These are phyloP conservation scores for Mythimna impura DNA, from an alignment of 2,888 invertebrate species.

Conservation along the genomic window DNA sequence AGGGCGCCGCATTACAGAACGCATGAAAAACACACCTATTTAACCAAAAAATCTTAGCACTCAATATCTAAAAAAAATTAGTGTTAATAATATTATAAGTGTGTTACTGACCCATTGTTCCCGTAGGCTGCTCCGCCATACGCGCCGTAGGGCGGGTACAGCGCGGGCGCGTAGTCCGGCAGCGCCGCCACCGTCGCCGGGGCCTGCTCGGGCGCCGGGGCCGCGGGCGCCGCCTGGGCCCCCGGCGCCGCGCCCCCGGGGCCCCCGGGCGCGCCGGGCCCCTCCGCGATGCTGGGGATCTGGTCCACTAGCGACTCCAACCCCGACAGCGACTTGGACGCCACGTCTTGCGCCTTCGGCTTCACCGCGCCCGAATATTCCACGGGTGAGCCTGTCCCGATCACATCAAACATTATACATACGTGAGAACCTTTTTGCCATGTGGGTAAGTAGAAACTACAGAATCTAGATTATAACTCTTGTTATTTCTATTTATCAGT, in stretches of 20 bases:
- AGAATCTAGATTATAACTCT: too few species aligned
- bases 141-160: slow-evolving; percentile 83
- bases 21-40: too few species aligned
- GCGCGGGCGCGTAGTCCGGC: slow-evolving; percentile 77
- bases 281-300: slow-evolving; percentile 96
- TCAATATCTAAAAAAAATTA: neutral
- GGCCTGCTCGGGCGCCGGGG: slow-evolving; percentile 59
- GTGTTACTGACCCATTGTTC: slow-evolving; percentile 79
- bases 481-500: too few species aligned
- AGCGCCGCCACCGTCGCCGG: slow-evolving; percentile 71
- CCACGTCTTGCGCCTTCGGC: slow-evolving; percentile 92
- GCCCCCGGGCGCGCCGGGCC: slow-evolving; percentile 79
- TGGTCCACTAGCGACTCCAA: slow-evolving; percentile 97
- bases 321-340: slow-evolving; percentile 96
- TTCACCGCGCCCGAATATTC: slow-evolving; percentile 86
- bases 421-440: neutral
- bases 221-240: slow-evolving; percentile 46
- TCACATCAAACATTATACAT: neutral
- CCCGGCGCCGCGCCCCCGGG: slow-evolving; percentile 75
- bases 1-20: too few species aligned
- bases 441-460: neutral
- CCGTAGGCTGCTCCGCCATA: slow-evolving; percentile 80
- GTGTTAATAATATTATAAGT: neutral
- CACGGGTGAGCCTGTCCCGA: slow-evolving; percentile 76
- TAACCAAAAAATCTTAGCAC: too few species aligned